These are phyloP conservation scores for Dufourea novaeangliae DNA, from an alignment of 1,140 invertebrate genomes.

Conservation along the genomic window DNA sequence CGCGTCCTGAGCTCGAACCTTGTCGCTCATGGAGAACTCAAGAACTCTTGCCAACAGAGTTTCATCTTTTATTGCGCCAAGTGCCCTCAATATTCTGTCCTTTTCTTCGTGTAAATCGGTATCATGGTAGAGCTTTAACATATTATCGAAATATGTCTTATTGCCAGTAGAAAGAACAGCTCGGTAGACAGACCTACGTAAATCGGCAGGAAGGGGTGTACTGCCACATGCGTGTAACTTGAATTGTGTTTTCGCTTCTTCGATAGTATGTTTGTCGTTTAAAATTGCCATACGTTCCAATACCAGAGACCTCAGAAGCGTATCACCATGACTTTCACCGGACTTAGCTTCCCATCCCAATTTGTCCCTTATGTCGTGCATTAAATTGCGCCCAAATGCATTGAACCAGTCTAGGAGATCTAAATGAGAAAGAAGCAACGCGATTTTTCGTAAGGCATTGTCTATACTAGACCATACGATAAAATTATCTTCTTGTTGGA, in stretches of 20 bases:
- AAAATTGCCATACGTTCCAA: constrained; percentile 90
- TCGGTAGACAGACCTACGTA: constrained; percentile 93
- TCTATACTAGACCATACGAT: constrained; percentile 95
- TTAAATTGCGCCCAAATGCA: constrained; percentile 87
- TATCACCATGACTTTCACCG: constrained; percentile 91
- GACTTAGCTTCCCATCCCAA: constrained; percentile 90
- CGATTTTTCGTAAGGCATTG: constrained; percentile 89
- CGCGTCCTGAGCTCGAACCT: constrained; percentile 95
- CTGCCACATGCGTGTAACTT: constrained; percentile 81
- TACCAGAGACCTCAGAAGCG: constrained; percentile 91
- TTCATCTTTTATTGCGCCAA: constrained; percentile 89
- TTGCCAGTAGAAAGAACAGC: constrained; percentile 89
- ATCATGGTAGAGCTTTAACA: constrained; percentile 92
- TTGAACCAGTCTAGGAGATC: constrained; percentile 88
- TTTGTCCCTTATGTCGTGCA: constrained; percentile 85
- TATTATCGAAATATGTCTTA: constrained; percentile 87
- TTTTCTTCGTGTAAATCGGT: constrained; percentile 96
- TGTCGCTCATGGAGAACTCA: constrained; percentile 94
- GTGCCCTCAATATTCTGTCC: constrained; percentile 90
- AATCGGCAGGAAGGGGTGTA: constrained; percentile 90
- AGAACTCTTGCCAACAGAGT: constrained; percentile 89
- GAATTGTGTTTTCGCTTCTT: constrained; percentile 88
- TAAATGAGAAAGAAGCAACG: constrained; percentile 88
- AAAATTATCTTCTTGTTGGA: constrained; percentile 93
- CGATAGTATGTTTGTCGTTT: constrained; percentile 88